These are phyloP conservation scores for Falco cherrug DNA, from an alignment of 2,797 vertebrate genomes.

Conservation along the genomic window DNA sequence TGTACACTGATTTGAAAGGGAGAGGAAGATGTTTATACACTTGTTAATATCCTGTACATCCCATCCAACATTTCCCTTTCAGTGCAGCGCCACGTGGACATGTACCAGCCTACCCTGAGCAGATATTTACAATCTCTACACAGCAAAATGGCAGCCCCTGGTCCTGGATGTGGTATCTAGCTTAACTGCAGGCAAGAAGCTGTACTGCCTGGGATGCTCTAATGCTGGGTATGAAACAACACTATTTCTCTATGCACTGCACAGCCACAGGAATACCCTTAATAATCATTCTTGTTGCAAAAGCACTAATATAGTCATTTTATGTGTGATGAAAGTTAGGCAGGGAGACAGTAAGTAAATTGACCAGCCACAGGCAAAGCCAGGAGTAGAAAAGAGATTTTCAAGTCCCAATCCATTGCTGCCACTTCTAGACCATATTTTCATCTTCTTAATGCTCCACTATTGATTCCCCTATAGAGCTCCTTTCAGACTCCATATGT, in stretches of 20 bases:
- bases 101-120: neutral
- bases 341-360: constrained; percentile 2
- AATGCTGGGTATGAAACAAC: neutral
- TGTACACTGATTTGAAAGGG: neutral
- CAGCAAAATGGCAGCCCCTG: neutral
- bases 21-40: neutral
- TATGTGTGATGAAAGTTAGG: neutral
- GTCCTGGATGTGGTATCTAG: neutral
- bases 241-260: neutral
- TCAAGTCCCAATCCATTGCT: neutral
- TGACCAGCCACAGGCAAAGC: neutral
- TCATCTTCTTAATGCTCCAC: neutral
- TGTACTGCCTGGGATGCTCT: neutral
- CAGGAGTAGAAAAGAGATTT: neutral
- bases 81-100: neutral
- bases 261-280: neutral
- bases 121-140: neutral
- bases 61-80: neutral
- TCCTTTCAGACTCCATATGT: neutral
- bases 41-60: neutral
- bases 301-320: neutral
- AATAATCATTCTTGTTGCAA: neutral
- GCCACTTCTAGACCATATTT: neutral
- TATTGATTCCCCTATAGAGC: neutral
- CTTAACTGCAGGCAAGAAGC: neutral